Base-by-base conservation (phyloP, 2,888 invertebrate species). In the Scaptomyza caliginosa region DNA sequence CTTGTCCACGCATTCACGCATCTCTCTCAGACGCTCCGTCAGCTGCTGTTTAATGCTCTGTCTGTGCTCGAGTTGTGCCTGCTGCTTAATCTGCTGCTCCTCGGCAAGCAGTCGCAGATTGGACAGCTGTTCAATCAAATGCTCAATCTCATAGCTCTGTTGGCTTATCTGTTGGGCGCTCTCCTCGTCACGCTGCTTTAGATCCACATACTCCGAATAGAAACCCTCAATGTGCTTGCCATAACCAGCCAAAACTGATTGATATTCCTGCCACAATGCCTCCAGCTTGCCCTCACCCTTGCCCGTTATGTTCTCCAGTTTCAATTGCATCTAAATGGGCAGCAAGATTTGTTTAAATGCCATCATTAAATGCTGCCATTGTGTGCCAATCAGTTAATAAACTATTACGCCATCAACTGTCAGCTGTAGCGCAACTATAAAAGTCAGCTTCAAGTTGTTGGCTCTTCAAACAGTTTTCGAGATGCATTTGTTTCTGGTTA, bases 1-100 rank as follows among this genome's bases (percentile, higher is more conserved):
- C 0, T 88, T 69, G 59, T 93, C 93, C 5, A 94, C 92, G n/a
- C 92, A 92, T 13, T 80, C 90, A 74, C 94, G 94, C 82, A 94
- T 90, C 79, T 91, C 92, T 70, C 91, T 91, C 67, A 93, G 92
- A 16, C 91, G 91, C n/a, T 89, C 89, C 0, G 92, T 89, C 10
- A 94, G 82, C 26, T 92, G 90, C 11, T 93, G 93, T 40, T 93
- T 93, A 10, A 93, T 92, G 8, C 81, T 82, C 50, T 88, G 89
- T 87, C 93, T 91, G 24, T 93, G 92, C n/a, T 90, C 89, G 10
- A 93, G 58, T 60, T 93, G 93, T 0, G 91, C 89, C 0, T 92
- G 90, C 74, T 92, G 91, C 3, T 91, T 91, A 42, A 90, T 92
- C 0, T 92, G 91, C 2, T 91, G 91, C 60, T 92, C 92, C 10